Evolutionary conservation across 2,888 invertebrate species (phyloP), one percentile per base, ranked within the genome.

Genomic region (Tromatobia lineatoria): DNA sequence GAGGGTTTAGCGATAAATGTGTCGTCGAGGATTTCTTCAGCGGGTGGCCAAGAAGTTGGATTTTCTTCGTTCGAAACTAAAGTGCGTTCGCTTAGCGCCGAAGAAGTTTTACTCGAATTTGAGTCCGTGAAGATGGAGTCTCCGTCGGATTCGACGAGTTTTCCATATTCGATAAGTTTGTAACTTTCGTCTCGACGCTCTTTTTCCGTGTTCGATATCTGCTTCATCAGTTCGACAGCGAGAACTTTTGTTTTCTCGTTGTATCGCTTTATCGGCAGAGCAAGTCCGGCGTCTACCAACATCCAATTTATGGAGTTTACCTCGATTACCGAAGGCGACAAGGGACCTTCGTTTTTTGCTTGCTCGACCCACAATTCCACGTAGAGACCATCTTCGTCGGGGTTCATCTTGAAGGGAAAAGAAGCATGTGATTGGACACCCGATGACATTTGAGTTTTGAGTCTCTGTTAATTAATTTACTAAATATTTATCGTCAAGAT

Each of bases 351-450:
- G 18, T 95, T 94, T 70, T 94, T 95, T 18, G 94, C 94, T 90
- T 95, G 95, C 88, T 95, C 95, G 64, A 95, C 95, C 95, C 96
- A 96, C 73, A 98, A 93, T 71, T 96, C 95, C 0, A 97, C 95
- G 0, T 95, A 94, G 67, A 95, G 88, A 0, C 93, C 93, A 15
- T 88, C 87, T 15, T 91, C 87, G 11, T 88, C 88, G 1, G 80
- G 50, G 3, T 85, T 85, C 7, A 86, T 91, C 85, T 91, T 77
- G 73, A 70, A 45, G 77, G 74, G 10, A 38, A 8, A 38, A 38
- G 0, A 10, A 38, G 34, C 34, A 34, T 0, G 4, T 29, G 29
- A 29, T 29, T 29, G 29, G 29, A 3, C 6, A 29, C 6, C 29
- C 6, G 29, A 29, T 29, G 29, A 29, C 2, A 29, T 29, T 6